These are phyloP conservation scores for Valencia hispanica DNA, from an alignment of 2,797 vertebrate species.

Conservation along the genomic window DNA sequence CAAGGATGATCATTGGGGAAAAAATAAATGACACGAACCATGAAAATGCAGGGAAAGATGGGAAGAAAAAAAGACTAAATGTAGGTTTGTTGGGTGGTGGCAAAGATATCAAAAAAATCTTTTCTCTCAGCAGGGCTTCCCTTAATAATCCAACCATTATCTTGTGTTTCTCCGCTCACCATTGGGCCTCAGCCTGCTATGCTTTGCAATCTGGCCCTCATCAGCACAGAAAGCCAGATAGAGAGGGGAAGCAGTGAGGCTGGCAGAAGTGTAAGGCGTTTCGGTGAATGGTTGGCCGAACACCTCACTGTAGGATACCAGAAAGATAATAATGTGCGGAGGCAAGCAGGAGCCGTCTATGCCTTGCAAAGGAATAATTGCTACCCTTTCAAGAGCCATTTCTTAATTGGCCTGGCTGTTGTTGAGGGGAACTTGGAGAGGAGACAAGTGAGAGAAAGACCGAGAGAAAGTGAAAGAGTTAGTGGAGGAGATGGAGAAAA, in stretches of 20 bases:
- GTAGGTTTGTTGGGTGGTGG: constrained; percentile 60
- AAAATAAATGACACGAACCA: constrained; percentile 30
- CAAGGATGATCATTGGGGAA: constrained; percentile 40
- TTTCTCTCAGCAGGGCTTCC: constrained; percentile 71
- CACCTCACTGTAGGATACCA: constrained; percentile 79
- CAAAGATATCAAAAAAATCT: constrained; percentile 62
- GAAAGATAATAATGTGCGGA: constrained; percentile 83
- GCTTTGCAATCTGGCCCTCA: constrained; percentile 70
- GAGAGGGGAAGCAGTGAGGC: constrained; percentile 69
- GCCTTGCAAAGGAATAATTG: constrained; percentile 85
- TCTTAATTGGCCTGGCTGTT: constrained; percentile 86
- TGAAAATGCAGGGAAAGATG: constrained; percentile 16
- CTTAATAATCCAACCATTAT: constrained; percentile 78
- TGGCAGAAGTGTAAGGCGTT: constrained; percentile 72
- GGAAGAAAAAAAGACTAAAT: constrained; percentile 46
- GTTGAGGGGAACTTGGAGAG: constrained; percentile 75
- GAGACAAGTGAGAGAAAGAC: constrained; percentile 60
- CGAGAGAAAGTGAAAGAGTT: constrained; percentile 41
- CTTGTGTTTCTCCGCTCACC: constrained; percentile 69
- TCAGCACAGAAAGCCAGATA: constrained; percentile 70
- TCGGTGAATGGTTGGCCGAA: constrained; percentile 77
- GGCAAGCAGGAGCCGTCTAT: constrained; percentile 79
- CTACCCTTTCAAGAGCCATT: constrained; percentile 82
- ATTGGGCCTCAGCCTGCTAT: constrained; percentile 54
- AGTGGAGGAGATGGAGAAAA: constrained; percentile 18